Evolutionary conservation across 2,113 vertebrate genomes (phyloP), one percentile per base, ranked within the genome.

Genomic region (Pitta sordida): DNA sequence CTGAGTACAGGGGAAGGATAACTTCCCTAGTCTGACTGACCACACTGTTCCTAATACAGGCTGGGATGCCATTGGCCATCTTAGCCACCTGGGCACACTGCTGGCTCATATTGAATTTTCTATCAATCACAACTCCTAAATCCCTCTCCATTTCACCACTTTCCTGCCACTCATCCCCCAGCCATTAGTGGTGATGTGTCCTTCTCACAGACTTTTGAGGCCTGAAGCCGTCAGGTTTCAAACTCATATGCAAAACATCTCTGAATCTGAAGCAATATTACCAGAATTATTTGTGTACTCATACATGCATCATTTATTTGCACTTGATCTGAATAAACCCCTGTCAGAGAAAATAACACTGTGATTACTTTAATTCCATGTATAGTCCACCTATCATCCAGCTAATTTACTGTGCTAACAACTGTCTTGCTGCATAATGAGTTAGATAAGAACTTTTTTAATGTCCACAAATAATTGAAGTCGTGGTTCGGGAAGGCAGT

Each of bases 381-480:
- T 81, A 23, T 39, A 71, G 69, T 65, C 58, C 62, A 69, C 69
- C 81, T 86, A 34, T 83, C 83, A 84, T 65, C 53, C 53, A 84
- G 69, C 26, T 93, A 58, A 95, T 91, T 92, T 95, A 69, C 88
- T 83, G 48, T 77, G 65, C 93, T 90, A 85, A 74, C 92, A 91
- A 67, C 88, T 91, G 59, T 83, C 88, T 53, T 46, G 19, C 32
- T 92, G 48, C 34, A 32, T 94, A 96, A 93, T 91, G 58, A 79
- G 89, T 93, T 79, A 69, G 74, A n/a, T 82, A 58, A 82, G 79
- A 82, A 44, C 41, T 82, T 91, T 75, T 75, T 75, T 32, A 78
- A 82, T 76, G 71, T 84, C 77, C 81, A 77, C 73, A 69, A 76
- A 81, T 88, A 93, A 77, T 86, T 83, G 71, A 94, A 91, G 58